Evolutionary conservation across 1,140 invertebrate genomes (phyloP).

Genomic region (Pseudachorutes palmiensis): DNA sequence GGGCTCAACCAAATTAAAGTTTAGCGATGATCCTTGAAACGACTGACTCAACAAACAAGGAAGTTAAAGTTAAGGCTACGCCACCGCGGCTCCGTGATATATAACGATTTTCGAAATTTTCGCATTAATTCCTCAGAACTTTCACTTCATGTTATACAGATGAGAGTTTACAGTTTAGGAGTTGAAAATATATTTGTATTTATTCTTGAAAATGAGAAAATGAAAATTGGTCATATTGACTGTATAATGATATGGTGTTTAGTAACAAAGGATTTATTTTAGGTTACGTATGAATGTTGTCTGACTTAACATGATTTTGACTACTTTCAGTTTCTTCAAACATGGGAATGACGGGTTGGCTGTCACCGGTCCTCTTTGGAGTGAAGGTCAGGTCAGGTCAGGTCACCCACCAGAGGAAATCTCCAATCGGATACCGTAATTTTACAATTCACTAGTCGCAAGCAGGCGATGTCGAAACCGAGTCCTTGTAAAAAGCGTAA

Average conservation of each 20-base stretch:
- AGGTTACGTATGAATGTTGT: slow-evolving; percentile 15
- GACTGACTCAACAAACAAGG: not conserved
- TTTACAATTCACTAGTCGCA: slow-evolving; percentile 1
- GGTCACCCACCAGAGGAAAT: no score
- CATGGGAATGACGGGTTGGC: slow-evolving; percentile 26
- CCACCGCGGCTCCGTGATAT: slow-evolving; percentile 9
- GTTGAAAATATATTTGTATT: no score
- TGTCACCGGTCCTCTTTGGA: slow-evolving; percentile 23
- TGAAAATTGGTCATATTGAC: slow-evolving; percentile 20
- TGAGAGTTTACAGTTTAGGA: no score
- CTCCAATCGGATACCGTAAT: not conserved
- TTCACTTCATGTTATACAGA: not conserved
- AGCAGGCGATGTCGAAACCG: not conserved
- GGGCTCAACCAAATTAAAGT: slow-evolving; percentile 25
- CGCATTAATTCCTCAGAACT: not conserved
- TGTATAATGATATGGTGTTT: slow-evolving; percentile 13
- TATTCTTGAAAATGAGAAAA: slow-evolving; percentile 12
- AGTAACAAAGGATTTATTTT: slow-evolving; percentile 15
- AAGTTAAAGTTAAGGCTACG: no score
- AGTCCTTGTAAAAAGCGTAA: not conserved
- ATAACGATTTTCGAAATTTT: not conserved
- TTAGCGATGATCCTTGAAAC: not conserved
- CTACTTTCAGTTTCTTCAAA: slow-evolving; percentile 26
- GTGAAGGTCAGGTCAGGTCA: not conserved
- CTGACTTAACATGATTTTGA: slow-evolving; percentile 17